These are phyloP conservation scores for Pectinophora gossypiella DNA, from an alignment of 1,140 invertebrate species.

Conservation along the genomic window DNA sequence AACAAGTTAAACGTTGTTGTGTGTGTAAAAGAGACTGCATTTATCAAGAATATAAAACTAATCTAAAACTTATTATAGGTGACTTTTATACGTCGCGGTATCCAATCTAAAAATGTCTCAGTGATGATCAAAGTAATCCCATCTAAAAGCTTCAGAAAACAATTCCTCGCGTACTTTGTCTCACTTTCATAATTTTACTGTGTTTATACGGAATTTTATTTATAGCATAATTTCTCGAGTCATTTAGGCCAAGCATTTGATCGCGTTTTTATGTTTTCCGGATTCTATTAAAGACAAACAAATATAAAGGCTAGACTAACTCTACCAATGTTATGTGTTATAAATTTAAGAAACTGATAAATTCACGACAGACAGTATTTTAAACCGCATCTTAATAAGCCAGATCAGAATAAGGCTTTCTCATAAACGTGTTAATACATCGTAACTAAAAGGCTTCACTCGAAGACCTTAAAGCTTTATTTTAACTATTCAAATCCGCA, in stretches of 20 bases:
- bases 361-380: too few species aligned
- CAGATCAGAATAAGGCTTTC: too few species aligned
- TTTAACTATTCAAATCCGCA: neutral
- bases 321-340: too few species aligned
- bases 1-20: constrained; percentile 1
- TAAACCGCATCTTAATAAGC: too few species aligned
- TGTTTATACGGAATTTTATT: neutral
- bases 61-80: neutral
- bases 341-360: too few species aligned
- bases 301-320: neutral
- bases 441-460: neutral
- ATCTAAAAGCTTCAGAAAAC: neutral
- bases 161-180: too few species aligned
- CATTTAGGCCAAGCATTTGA: neutral
- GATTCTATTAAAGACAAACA: neutral
- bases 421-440: too few species aligned
- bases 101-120: constrained; percentile 1
- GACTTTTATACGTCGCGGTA: neutral
- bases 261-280: neutral
- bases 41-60: neutral
- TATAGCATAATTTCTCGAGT: neutral
- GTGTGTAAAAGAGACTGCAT: neutral
- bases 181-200: neutral
- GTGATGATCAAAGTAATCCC: neutral
- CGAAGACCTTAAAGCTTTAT: neutral